Evolutionary conservation across 2,888 invertebrate species (phyloP), one percentile per base, ranked within the genome.

Genomic region (Agriotes lineatus): DNA sequence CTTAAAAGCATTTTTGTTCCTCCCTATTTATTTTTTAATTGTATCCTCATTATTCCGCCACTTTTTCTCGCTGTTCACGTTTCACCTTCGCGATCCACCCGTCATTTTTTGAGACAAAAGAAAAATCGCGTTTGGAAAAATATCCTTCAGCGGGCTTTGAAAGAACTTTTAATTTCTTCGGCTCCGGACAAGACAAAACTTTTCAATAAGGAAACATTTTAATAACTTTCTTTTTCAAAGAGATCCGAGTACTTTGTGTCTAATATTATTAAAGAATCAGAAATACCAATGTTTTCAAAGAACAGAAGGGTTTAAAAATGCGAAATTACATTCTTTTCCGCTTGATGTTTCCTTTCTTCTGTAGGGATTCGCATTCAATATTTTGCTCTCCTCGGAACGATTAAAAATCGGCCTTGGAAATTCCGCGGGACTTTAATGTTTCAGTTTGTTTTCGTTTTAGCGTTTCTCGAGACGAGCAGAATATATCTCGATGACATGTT

Each of bases 1-100:
- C 72, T 71, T 76, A 74, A 76, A 75, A 76, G 75, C 76, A 75
- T 75, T 78, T 76, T 77, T 76, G 74, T 76, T 73, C 74, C 62
- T 57, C 67, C 66, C 68, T 73, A 69, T 71, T 71, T 70, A 72
- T 71, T 71, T 76, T 74, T 71, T 71, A 74, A 70, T 72, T 76
- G 72, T 72, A 66, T 68, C 44, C 65, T 71, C 69, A 64, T 71
- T 68, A 62, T 42, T 65, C 42, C n/a, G 16, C 56, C 61, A 67
- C 67, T 65, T 72, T 59, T 25, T 52, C 62, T 48, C 22, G 25
- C 50, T 59, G 44, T 60, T 52, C 16, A 20, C 14, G 12, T 45
- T 45, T 57, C 45, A 20, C 54, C 54, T 44, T 44, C 12, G 10
- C 20, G n/a, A n/a, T n/a, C n/a, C n/a, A n/a, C n/a, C n/a, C n/a